Evolutionary conservation across 2,888 invertebrate genomes (phyloP).

Genomic region (Nemapogon koenigi): DNA sequence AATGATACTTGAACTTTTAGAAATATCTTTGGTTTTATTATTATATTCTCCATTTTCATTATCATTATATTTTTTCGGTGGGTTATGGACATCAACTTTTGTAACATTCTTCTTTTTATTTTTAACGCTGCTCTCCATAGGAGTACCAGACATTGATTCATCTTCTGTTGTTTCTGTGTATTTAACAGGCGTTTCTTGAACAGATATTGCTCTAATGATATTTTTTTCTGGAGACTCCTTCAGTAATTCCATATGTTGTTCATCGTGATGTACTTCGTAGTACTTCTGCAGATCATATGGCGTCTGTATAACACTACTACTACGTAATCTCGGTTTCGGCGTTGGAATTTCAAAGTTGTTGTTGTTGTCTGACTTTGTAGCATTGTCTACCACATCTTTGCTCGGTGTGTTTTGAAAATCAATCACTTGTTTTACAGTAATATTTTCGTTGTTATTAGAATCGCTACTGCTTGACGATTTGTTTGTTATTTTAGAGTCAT

Average conservation of each 20-base stretch:
- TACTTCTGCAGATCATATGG: slow-evolving; percentile 59
- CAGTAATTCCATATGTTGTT: slow-evolving; percentile 47
- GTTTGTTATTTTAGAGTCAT: slow-evolving; percentile 30
- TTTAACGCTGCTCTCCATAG: not conserved
- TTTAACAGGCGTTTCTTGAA: slow-evolving; percentile 1
- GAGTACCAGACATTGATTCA: not conserved
- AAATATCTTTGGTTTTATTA: slow-evolving; percentile 56
- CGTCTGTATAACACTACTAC: slow-evolving; percentile 58
- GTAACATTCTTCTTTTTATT: slow-evolving; percentile 17
- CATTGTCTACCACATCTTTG: slow-evolving; percentile 38
- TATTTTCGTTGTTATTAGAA: slow-evolving; percentile 52
- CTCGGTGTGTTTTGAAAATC: slow-evolving; percentile 45
- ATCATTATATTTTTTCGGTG: slow-evolving; percentile 30
- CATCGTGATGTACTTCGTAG: slow-evolving; percentile 53
- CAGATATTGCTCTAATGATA: slow-evolving; percentile 5
- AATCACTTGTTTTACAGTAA: slow-evolving; percentile 47
- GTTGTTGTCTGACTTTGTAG: slow-evolving; percentile 24
- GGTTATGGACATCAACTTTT: slow-evolving; percentile 23
- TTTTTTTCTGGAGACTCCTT: slow-evolving; percentile 25
- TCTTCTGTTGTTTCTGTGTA: not conserved
- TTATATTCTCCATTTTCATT: slow-evolving; percentile 34
- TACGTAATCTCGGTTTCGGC: slow-evolving; percentile 48
- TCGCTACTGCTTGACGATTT: slow-evolving; percentile 49
- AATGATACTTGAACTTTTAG: slow-evolving; percentile 44
- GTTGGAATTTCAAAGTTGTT: slow-evolving; percentile 26